Evolutionary conservation across 1,140 invertebrate species (phyloP), one percentile per base, ranked within the genome.

Genomic region (Apis florea): DNA sequence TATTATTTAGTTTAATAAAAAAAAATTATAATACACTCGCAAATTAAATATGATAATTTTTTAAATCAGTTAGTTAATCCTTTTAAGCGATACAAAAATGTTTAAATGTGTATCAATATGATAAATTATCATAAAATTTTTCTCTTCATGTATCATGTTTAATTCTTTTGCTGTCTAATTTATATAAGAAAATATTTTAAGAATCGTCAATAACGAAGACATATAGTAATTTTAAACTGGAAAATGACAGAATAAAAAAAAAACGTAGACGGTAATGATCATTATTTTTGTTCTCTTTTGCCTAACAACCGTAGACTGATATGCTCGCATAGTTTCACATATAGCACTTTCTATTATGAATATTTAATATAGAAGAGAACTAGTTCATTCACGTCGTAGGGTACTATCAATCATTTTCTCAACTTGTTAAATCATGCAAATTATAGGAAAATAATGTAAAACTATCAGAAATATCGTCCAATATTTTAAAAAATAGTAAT

Each of bases 311-410:
- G 5, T 73, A 47, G n/a, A 59, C 17, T 12, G 64, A 8, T 70
- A 31, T 51, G 17, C 69, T 54, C 12, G 56, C 31, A 59, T 73
- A 59, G 71, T 73, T 49, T 49, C 71, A 40, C 56, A 73, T 73
- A 49, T 73, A 47, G 21, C 11, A 73, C 71, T 73, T 73, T 73
- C 71, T 59, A 61, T 49, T 73, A 73, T 79, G 68, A 64, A 51
- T 81, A 83, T 78, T 82, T 54, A 59, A 31, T 8, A 19, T 0
- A 17, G 17, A 24, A 26, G 26, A 56, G 31, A 47, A 75, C 72
- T 54, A 68, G 54, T 83, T 54, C 31, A 24, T 83, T 61, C 49
- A 17, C 61, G 6, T 78, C 58, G 26, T 49, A 71, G 31, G 31
- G 9, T 47, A 68, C 40, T 72, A 40, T 64, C 51, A 81, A 49